Conservation (phyloP, 2,888 invertebrate genomes). For the Allolobophora icterica region DNA sequence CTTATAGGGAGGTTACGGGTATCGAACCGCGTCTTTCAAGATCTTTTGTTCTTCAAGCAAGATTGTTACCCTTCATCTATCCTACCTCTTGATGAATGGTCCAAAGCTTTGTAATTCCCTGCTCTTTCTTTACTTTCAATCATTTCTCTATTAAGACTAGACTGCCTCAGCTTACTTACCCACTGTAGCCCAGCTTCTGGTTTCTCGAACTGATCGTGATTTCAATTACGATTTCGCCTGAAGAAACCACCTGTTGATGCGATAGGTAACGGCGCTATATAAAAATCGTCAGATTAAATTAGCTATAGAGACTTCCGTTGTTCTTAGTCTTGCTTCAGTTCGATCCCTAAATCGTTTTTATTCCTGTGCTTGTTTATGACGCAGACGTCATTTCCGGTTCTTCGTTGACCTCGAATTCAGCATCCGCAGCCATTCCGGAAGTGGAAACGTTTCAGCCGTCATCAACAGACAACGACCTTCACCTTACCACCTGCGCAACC, state of each 20-base stretch:
- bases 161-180: too few relatives aligned
- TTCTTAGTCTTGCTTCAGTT: neutral
- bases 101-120: too few relatives aligned
- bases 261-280: neutral
- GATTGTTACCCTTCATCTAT: too few relatives aligned
- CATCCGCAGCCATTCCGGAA: neutral
- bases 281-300: neutral
- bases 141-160: too few relatives aligned
- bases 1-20: too few relatives aligned
- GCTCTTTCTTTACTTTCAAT: too few relatives aligned
- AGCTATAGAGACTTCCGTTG: neutral
- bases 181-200: too few relatives aligned
- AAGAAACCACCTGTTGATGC: neutral
- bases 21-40: too few relatives aligned
- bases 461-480: conserved; percentile 6
- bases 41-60: too few relatives aligned
- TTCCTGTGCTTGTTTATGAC: conserved; percentile 11
- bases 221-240: neutral
- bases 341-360: neutral
- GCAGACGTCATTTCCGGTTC: conserved; percentile 12
- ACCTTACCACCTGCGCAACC: neutral
- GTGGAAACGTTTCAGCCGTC: neutral
- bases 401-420: neutral
- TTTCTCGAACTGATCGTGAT: neutral
- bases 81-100: too few relatives aligned